Percentiles rank a stretch among this genome's conserved stretches.
Conservation (phyloP, 2,888 invertebrate genomes). For the Hetaerina titia region DNA sequence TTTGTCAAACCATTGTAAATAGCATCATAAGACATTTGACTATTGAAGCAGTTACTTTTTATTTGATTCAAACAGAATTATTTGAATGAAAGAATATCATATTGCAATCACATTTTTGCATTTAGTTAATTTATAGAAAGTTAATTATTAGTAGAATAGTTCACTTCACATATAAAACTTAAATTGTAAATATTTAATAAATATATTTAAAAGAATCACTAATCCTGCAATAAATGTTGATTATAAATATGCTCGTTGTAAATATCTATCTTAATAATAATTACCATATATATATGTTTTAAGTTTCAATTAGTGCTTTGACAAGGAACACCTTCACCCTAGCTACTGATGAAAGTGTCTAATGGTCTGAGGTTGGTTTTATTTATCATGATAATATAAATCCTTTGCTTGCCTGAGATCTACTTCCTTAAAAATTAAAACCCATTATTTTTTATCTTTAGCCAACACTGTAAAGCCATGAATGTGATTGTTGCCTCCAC, state of each 20-base stretch:
- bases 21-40: neutral
- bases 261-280: neutral
- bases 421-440: neutral
- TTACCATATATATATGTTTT: neutral
- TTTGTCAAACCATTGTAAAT: conserved; percentile 66
- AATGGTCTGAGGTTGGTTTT: conserved; percentile 41
- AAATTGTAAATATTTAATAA: too few species aligned
- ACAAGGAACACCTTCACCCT: neutral
- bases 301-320: conserved; percentile 28
- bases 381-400: neutral
- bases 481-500: too few species aligned
- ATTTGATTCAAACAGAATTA: neutral
- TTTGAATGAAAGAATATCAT: neutral
- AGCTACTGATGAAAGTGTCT: conserved; percentile 32
- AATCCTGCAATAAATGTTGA: neutral
- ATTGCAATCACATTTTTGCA: conserved; percentile 10
- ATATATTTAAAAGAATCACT: neutral
- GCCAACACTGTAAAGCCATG: neutral
- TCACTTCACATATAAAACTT: neutral
- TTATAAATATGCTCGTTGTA: conserved; percentile 47
- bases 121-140: neutral
- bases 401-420: conserved; percentile 60
- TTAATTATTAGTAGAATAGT: conserved; percentile 16
- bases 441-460: neutral
- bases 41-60: neutral